Evolutionary conservation across 1,140 invertebrate species (phyloP).

Genomic region (Heliconius eleuchia): DNA sequence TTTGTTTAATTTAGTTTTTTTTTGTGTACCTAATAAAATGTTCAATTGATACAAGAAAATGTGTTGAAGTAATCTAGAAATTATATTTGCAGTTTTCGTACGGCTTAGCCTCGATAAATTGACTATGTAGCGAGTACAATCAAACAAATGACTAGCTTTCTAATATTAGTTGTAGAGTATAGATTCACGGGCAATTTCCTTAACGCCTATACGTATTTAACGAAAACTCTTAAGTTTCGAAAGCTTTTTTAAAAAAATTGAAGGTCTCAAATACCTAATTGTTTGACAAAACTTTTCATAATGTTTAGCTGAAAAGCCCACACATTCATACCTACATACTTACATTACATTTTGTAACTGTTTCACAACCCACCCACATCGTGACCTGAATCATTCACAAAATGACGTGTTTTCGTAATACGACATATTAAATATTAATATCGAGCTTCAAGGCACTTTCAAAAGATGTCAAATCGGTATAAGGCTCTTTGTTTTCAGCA

Average conservation of each 20-base stretch:
- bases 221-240: background rate
- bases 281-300: conserved; percentile 9
- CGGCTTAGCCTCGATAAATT: no score
- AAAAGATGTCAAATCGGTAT: background rate
- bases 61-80: background rate
- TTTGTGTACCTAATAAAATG: background rate
- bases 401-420: conserved; percentile 46
- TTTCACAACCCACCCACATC: conserved; percentile 47
- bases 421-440: conserved; percentile 24
- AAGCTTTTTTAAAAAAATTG: background rate
- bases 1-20: background rate
- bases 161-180: no score
- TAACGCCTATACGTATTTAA: no score
- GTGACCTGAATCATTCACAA: conserved; percentile 46
- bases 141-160: no score
- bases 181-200: no score
- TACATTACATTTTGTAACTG: background rate
- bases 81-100: background rate
- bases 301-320: conserved; percentile 13
- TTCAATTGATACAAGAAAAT: background rate
- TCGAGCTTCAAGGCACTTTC: conserved; percentile 10
- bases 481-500: background rate
- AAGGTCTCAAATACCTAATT: background rate
- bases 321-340: background rate
- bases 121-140: no score